Percentiles rank a stretch among this genome's conserved stretches.
Conservation (phyloP, 2,797 vertebrate species). For the Euthynnus affinis region DNA sequence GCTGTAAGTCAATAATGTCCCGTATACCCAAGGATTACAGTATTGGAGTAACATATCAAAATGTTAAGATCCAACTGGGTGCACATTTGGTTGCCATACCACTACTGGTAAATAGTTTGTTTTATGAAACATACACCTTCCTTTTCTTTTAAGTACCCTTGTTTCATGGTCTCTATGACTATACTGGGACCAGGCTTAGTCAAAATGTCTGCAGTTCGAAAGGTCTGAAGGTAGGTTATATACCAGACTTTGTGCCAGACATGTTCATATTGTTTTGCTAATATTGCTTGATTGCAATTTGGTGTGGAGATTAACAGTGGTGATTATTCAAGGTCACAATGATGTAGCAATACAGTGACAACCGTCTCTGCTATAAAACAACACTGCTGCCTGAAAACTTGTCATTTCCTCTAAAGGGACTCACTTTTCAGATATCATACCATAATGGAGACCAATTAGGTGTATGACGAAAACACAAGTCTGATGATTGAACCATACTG, state of each 20-base stretch:
- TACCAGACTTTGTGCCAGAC: neutral
- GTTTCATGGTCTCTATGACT: neutral
- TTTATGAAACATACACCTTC: too few relatives aligned
- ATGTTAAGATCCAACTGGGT: too few relatives aligned
- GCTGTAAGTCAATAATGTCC: too few relatives aligned
- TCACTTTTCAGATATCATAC: neutral
- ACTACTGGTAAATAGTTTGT: too few relatives aligned
- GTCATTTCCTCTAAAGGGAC: constrained; percentile 21
- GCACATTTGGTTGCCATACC: too few relatives aligned
- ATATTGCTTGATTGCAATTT: constrained; percentile 33
- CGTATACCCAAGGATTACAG: too few relatives aligned
- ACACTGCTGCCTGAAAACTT: constrained; percentile 14
- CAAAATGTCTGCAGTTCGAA: neutral
- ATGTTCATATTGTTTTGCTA: neutral
- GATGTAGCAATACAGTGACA: constrained; percentile 32
- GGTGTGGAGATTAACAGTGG: constrained; percentile 18
- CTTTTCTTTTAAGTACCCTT: neutral
- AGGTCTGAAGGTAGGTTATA: neutral
- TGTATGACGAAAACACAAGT: constrained; percentile 22
- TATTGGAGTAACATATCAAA: too few relatives aligned
- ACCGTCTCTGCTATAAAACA: neutral
- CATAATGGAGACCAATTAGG: constrained; percentile 34
- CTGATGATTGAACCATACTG: constrained; percentile 47
- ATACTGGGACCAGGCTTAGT: neutral
- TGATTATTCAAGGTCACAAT: constrained; percentile 40